Percentiles rank a stretch among this genome's conserved stretches.
phyloP scores from a whole-genome alignment of 1,140 invertebrate species.

The Rhopalosiphum maidis region DNA sequence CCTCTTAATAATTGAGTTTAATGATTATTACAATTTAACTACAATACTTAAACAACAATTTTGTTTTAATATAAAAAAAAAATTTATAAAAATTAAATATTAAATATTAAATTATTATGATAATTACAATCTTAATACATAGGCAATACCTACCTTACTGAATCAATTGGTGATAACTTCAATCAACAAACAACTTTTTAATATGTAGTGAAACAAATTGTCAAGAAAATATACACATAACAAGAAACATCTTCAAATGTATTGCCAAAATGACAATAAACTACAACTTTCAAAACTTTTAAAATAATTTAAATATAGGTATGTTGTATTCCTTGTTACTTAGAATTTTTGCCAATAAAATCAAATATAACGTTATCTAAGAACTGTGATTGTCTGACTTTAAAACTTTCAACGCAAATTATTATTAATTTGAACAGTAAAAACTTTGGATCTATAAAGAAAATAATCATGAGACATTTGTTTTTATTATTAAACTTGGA shows the following conservation, averaged over 20 bases:
- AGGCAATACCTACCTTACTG: too few relatives aligned
- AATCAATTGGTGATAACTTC: too few relatives aligned
- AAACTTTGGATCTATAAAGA: slow-evolving; percentile 11
- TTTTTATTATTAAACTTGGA: slow-evolving; percentile 23
- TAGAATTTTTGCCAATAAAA: not conserved
- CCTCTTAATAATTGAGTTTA: too few relatives aligned
- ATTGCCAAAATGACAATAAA: not conserved
- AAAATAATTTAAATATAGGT: slow-evolving; percentile 8
- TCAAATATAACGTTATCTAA: not conserved
- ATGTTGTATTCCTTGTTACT: not conserved
- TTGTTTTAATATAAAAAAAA: too few relatives aligned
- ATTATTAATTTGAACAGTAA: slow-evolving; percentile 1
- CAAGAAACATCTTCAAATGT: not conserved
- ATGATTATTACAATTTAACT: too few relatives aligned
- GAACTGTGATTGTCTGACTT: not conserved
- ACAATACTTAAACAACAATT: too few relatives aligned
- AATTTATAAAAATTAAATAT: too few relatives aligned
- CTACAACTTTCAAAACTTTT: not conserved
- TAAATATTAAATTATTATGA: too few relatives aligned
- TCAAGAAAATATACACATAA: not conserved
- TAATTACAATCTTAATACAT: too few relatives aligned
- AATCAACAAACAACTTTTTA: not conserved
- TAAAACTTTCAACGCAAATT: slow-evolving; percentile 3
- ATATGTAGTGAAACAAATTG: not conserved
- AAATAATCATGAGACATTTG: not conserved